phyloP scores from a whole-genome alignment of 2,797 vertebrate species.

The Sebastiscus albofasciatus region DNA sequence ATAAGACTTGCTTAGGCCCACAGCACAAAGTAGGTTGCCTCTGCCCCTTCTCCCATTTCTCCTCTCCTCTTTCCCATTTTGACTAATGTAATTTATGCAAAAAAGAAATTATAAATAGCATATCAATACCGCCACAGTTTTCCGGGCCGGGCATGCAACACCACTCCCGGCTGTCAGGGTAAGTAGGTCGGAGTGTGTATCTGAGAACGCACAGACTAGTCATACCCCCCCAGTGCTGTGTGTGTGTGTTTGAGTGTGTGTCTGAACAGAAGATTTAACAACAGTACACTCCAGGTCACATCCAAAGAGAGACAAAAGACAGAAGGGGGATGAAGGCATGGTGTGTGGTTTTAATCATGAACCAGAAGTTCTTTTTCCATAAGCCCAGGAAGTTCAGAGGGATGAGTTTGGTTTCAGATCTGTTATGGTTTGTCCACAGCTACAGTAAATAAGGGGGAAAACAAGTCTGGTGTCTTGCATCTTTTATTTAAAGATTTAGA shows the following conservation, averaged over 20 bases:
- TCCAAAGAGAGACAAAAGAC: slow-evolving; percentile 52
- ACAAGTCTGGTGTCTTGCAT: background rate
- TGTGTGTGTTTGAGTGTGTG: slow-evolving; percentile 22
- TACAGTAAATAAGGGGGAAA: slow-evolving; percentile 12
- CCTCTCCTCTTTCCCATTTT: slow-evolving; percentile 61
- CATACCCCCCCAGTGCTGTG: slow-evolving; percentile 6
- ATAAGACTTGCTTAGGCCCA: slow-evolving; percentile 35
- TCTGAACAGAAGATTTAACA: slow-evolving; percentile 51
- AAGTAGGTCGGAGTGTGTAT: slow-evolving; percentile 71
- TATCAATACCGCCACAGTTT: slow-evolving; percentile 77
- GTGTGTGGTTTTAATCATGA: slow-evolving; percentile 52
- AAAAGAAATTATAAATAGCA: slow-evolving; percentile 82
- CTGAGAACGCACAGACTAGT: slow-evolving; percentile 40
- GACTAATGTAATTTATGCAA: slow-evolving; percentile 84
- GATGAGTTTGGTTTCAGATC: background rate
- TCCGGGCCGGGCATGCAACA: slow-evolving; percentile 66
- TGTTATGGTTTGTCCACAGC: slow-evolving; percentile 24
- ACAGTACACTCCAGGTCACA: slow-evolving; percentile 44
- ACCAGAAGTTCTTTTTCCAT: slow-evolving; percentile 44
- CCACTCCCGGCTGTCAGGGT: slow-evolving; percentile 69
- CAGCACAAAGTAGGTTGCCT: slow-evolving; percentile 72
- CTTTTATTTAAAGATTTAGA: slow-evolving; percentile 17
- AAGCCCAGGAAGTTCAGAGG: slow-evolving; percentile 47
- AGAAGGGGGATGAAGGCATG: slow-evolving; percentile 3
- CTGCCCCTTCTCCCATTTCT: slow-evolving; percentile 51